A percentile compares a stretch with the other conserved stretches of the same genome.
phyloP scores from a whole-genome alignment of 2,113 vertebrate genomes.

The Sigmodon hispidus region DNA sequence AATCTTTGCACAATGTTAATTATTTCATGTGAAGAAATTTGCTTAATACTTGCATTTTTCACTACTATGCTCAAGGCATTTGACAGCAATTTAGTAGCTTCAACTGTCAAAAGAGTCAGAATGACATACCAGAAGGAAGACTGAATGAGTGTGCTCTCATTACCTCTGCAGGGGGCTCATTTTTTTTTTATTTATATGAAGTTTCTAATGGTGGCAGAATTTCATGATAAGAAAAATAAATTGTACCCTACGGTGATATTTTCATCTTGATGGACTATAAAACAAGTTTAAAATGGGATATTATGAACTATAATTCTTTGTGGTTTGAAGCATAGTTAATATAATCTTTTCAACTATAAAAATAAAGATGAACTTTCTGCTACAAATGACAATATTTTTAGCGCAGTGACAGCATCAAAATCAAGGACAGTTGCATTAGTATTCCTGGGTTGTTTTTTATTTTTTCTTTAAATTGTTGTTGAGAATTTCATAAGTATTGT shows the following conservation, averaged over 20 bases:
- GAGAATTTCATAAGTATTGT: not conserved
- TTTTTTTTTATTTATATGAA: conserved; percentile 73
- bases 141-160: conserved; percentile 66
- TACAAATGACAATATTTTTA: conserved; percentile 44
- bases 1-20: conserved; percentile 57
- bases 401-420: not conserved
- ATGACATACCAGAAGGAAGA: conserved; percentile 62
- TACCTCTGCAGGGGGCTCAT: conserved; percentile 40
- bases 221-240: conserved; percentile 74
- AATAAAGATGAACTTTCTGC: conserved; percentile 58
- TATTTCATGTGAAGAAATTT: conserved; percentile 66
- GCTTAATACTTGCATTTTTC: conserved; percentile 73
- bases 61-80: conserved; percentile 26
- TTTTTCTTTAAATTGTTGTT: not conserved
- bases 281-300: conserved; percentile 69
- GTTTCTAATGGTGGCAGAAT: conserved; percentile 65
- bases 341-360: conserved; percentile 65
- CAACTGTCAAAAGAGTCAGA: conserved; percentile 69
- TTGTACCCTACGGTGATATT: conserved; percentile 69
- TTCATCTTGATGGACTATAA: conserved; percentile 75
- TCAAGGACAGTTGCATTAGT: not conserved
- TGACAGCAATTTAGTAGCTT: conserved; percentile 70
- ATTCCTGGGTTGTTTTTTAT: conserved; percentile 43
- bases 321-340: conserved; percentile 68
- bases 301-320: conserved; percentile 74